These are phyloP conservation scores for Halisarca cf. caerulea DNA, from an alignment of 37 sponge, comb jelly and placozoan genomes.

Conservation along the genomic window DNA sequence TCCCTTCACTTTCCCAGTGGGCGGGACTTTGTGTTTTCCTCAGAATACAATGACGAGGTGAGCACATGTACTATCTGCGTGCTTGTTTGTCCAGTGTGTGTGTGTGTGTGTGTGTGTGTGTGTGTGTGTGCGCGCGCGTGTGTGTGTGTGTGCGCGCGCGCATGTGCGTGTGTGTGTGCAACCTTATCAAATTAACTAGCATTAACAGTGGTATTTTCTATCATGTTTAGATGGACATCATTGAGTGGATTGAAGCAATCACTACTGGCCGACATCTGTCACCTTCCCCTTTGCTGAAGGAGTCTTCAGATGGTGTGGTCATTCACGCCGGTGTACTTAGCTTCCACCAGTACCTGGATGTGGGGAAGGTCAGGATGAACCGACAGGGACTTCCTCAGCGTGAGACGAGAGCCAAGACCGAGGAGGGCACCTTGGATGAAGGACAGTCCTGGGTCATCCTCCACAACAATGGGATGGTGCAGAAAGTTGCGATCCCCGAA, in stretches of 20 bases:
- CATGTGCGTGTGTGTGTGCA: too few species aligned
- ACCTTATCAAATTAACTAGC: too few species aligned
- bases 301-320: slow-evolving; percentile 4
- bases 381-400: not conserved
- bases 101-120: slow-evolving; percentile 42
- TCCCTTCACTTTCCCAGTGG: slow-evolving; percentile 7
- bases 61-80: too few species aligned
- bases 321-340: slow-evolving; percentile 3
- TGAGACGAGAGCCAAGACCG: not conserved
- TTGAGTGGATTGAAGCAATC: slow-evolving; percentile 24
- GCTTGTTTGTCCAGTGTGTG: too few species aligned
- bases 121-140: too few species aligned
- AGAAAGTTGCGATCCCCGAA: not conserved
- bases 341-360: slow-evolving; percentile 26
- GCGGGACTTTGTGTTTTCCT: slow-evolving; percentile 8
- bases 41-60: not conserved
- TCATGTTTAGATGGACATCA: slow-evolving; percentile 2
- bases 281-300: not conserved
- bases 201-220: too few species aligned
- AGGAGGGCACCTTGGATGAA: not conserved
- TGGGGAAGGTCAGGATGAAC: slow-evolving; percentile 1
- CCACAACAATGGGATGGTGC: not conserved
- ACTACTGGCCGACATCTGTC: not conserved
- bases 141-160: too few species aligned
- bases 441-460: not conserved